Percentiles rank a stretch among this genome's conserved stretches.
phyloP scores from a whole-genome alignment of 2,113 vertebrate genomes.

The Grantiella picta region DNA sequence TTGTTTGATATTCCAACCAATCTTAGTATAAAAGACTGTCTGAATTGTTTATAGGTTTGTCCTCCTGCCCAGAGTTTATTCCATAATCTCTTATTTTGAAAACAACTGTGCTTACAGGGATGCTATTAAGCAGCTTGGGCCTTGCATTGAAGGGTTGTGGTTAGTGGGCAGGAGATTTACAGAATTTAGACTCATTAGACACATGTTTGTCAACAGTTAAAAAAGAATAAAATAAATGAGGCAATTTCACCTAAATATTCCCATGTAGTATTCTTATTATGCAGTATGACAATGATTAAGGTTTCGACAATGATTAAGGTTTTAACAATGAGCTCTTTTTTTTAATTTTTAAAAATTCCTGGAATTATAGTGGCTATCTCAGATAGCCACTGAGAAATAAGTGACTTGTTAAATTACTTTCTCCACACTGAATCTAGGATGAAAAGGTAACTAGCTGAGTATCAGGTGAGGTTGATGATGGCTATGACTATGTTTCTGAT shows the following conservation, averaged over 20 bases:
- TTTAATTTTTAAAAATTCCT: neutral
- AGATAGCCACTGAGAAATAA: neutral
- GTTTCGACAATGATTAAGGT: neutral
- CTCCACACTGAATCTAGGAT: neutral
- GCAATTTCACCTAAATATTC: neutral
- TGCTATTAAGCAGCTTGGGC: neutral
- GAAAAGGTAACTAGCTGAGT: neutral
- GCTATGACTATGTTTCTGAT: neutral
- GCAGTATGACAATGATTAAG: neutral
- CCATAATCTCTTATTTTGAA: slow-evolving; percentile 44
- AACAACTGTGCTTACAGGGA: neutral
- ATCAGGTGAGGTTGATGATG: neutral
- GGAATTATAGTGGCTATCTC: neutral
- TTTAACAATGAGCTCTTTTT: neutral
- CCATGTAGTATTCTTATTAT: neutral
- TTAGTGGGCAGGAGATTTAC: neutral
- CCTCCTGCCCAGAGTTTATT: slow-evolving; percentile 40
- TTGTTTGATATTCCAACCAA: slow-evolving; percentile 50
- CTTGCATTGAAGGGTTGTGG: neutral
- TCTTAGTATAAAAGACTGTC: slow-evolving; percentile 42
- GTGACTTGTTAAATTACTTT: neutral
- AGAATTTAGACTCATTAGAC: neutral
- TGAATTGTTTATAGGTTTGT: slow-evolving; percentile 63
- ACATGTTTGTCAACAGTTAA: neutral
- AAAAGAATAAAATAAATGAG: neutral